Conservation (phyloP, 2,888 invertebrate genomes). For the Geophilus truncorum region DNA sequence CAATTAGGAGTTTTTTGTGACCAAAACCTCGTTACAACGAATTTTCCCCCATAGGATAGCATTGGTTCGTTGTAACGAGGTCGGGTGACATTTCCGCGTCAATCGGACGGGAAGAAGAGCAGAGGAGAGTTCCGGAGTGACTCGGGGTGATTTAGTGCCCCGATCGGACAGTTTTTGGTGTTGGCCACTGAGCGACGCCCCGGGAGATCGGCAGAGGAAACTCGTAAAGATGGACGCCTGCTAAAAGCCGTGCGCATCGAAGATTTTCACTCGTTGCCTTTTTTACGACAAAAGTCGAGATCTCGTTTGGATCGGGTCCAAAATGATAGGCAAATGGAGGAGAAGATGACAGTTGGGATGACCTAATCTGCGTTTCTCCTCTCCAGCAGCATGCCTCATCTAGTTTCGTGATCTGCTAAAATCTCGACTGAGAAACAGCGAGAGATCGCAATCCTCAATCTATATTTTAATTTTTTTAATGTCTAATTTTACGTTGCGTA, state of each 20-base stretch:
- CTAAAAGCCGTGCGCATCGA: background rate
- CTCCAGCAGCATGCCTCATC: background rate
- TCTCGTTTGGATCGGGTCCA: background rate
- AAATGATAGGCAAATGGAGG: background rate
- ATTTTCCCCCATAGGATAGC: background rate
- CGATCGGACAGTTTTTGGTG: background rate
- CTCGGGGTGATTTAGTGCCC: background rate
- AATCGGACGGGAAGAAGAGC: background rate
- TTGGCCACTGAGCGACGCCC: slow-evolving; percentile 1
- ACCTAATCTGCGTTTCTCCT: background rate
- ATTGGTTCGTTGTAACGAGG: background rate
- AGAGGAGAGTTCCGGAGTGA: background rate
- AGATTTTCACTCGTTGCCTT: background rate
- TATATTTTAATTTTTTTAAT: no score
- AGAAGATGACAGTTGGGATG: background rate
- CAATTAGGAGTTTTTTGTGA: no score
- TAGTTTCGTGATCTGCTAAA: background rate
- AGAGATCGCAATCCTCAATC: no score
- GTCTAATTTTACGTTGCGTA: no score
- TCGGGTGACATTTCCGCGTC: background rate
- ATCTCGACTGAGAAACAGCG: background rate
- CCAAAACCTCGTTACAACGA: background rate
- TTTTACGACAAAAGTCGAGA: background rate
- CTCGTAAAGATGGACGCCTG: slow-evolving; percentile 14
- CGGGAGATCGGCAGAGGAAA: background rate